Base-by-base conservation (phyloP, 2,797 vertebrate genomes). In the Coluber constrictor region DNA sequence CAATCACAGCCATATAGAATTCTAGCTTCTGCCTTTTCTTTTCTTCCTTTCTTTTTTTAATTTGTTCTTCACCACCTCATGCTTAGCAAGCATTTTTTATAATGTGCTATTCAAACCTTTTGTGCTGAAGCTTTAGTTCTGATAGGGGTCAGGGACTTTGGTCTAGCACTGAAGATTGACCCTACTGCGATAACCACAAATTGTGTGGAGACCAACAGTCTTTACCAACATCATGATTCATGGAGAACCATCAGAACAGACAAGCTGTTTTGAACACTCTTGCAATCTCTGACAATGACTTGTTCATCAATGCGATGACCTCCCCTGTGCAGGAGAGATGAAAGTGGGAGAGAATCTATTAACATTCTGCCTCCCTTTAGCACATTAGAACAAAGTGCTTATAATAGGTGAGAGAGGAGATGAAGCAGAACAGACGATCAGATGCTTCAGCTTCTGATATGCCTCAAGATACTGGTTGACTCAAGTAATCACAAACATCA, bases 121-220 rank as follows among this genome's bases (percentile, higher is more conserved):
- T 66, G 87, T 89, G 87, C 70, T 56, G 86, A 56, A 79, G 29
- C 55, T 93, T 86, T 74, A 57, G 87, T 93, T 91, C 90, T 60
- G 89, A 47, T 27, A 89, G 37, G 74, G 61, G 55, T 79, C 47
- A 56, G 18, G 60, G 86, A 56, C 10, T 61, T 93, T 88, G 90
- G 29, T 91, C 55, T 86, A 91, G 74, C 87, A 86, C 70, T 90
- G 57, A 91, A 89, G 70, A 86, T 27, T 63, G 90, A 93, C 93
- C 87, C 87, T 89, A 87, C 87, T 86, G 90, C 3, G 25, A 89
- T 89, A 86, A 86, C 70, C 51, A 86, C 87, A 91, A 89, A 93
- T 91, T 93, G 70, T 86, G 16, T 37, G 6, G 59, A 86, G 60
- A 47, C 79, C 60, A 87, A 63, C 51, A n/a, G 90, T 59, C 88